Conservation (phyloP, 2,113 vertebrate genomes). For the Galemys pyrenaicus region DNA sequence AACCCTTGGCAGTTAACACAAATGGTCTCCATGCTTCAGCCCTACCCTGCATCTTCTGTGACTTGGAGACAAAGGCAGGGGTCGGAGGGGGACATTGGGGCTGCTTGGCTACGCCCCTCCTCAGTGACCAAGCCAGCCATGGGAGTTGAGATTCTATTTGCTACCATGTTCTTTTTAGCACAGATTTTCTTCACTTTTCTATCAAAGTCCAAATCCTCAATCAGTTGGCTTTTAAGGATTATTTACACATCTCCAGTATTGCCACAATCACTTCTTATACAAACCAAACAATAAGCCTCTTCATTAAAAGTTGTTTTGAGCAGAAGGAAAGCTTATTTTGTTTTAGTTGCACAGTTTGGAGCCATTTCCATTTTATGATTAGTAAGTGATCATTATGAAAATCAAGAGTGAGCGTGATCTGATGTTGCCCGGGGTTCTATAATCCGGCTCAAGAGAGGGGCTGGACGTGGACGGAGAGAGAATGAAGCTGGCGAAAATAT, state of each 20-base stretch:
- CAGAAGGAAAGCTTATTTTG: slow-evolving; percentile 59
- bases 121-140: not conserved
- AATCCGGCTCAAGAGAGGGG: not conserved
- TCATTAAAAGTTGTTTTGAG: slow-evolving; percentile 71
- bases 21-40: slow-evolving; percentile 58
- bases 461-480: slow-evolving; percentile 21
- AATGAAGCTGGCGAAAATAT: slow-evolving; percentile 54
- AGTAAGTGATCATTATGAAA: slow-evolving; percentile 71
- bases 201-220: slow-evolving; percentile 51
- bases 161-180: not conserved
- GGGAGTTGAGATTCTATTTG: not conserved
- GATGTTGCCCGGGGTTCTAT: not conserved
- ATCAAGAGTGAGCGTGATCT: slow-evolving; percentile 57
- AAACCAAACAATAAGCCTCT: slow-evolving; percentile 67
- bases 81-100: not conserved
- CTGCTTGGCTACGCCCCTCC: not conserved
- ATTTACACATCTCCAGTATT: slow-evolving; percentile 57
- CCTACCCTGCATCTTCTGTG: slow-evolving; percentile 43
- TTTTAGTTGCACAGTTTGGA: slow-evolving; percentile 60
- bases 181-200: slow-evolving; percentile 36
- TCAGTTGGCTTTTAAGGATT: slow-evolving; percentile 62
- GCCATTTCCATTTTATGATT: slow-evolving; percentile 66
- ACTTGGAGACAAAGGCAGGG: slow-evolving; percentile 20
- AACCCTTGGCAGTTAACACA: slow-evolving; percentile 50
- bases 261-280: slow-evolving; percentile 66